phyloP scores from a whole-genome alignment of 2,797 vertebrate species.

The Cetoscarus ocellatus region DNA sequence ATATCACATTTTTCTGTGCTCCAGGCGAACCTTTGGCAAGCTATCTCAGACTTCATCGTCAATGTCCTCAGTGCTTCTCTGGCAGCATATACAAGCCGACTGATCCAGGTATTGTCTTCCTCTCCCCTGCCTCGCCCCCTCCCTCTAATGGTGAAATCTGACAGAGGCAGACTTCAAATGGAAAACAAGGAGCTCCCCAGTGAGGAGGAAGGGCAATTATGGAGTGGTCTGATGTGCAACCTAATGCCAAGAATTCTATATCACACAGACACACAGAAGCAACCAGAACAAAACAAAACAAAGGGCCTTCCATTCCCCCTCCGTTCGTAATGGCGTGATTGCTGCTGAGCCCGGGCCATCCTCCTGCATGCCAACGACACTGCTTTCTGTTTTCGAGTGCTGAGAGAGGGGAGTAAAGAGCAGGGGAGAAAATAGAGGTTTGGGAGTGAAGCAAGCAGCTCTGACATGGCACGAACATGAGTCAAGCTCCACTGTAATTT shows the following conservation, averaged over 20 bases:
- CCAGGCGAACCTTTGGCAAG: slow-evolving; percentile 26
- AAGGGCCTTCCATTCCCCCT: slow-evolving; percentile 32
- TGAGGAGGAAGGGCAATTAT: slow-evolving; percentile 72
- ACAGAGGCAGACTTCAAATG: slow-evolving; percentile 72
- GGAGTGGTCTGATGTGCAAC: slow-evolving; percentile 66
- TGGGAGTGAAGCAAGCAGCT: slow-evolving; percentile 3
- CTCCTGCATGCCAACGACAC: slow-evolving; percentile 52
- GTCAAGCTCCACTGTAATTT: slow-evolving; percentile 40
- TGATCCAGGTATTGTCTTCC: slow-evolving; percentile 66
- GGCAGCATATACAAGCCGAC: slow-evolving; percentile 40
- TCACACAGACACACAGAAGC: slow-evolving; percentile 22
- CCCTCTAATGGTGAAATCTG: slow-evolving; percentile 69
- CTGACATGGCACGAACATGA: slow-evolving; percentile 45
- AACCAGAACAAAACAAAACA: slow-evolving; percentile 40
- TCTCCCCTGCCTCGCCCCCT: slow-evolving; percentile 21
- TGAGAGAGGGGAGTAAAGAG: slow-evolving; percentile 19
- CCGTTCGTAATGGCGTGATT: slow-evolving; percentile 50
- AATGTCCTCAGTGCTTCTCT: slow-evolving; percentile 35
- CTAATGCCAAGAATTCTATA: slow-evolving; percentile 68
- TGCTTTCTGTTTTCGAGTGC: slow-evolving; percentile 20
- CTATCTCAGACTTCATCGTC: slow-evolving; percentile 41
- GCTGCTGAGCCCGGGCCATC: slow-evolving; percentile 40
- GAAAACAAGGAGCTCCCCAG: slow-evolving; percentile 73
- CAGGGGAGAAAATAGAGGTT: slow-evolving; percentile 25
- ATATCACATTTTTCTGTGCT: slow-evolving; percentile 6